Percentiles rank a stretch among this genome's conserved stretches.
phyloP scores from a whole-genome alignment of 2,797 vertebrate genomes.

The Acestrorhynchus altus region DNA sequence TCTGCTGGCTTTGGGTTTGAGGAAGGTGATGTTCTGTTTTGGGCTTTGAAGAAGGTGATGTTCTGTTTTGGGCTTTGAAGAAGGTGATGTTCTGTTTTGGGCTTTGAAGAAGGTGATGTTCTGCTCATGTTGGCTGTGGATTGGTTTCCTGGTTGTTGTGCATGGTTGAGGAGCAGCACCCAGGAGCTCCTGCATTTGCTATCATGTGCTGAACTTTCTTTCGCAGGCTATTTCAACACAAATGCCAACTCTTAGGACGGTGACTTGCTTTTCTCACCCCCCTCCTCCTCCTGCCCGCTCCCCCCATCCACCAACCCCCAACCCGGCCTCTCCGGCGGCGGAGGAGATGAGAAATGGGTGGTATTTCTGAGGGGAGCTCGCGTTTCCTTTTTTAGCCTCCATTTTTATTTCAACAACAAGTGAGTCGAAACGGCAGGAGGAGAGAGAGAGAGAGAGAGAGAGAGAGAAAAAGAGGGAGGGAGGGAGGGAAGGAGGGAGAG shows the following conservation, averaged over 20 bases:
- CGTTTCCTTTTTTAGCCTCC: slow-evolving; percentile 83
- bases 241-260: slow-evolving; percentile 68
- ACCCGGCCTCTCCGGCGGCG: slow-evolving; percentile 70
- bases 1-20: neutral
- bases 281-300: slow-evolving; percentile 28
- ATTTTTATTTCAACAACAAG: slow-evolving; percentile 76
- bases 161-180: too few species aligned
- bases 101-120: neutral
- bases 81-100: neutral
- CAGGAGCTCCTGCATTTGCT: neutral
- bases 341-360: slow-evolving; percentile 78
- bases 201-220: slow-evolving; percentile 39
- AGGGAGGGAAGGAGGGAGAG: too few species aligned
- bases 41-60: neutral
- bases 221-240: slow-evolving; percentile 57
- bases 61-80: neutral
- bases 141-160: neutral
- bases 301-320: slow-evolving; percentile 74
- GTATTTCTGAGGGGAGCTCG: slow-evolving; percentile 79
- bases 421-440: slow-evolving; percentile 61
- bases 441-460: slow-evolving; percentile 46
- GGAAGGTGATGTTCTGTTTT: neutral
- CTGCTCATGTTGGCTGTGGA: neutral
- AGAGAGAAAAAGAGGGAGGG: slow-evolving; percentile 44
- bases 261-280: slow-evolving; percentile 76